Base-by-base conservation (phyloP, 2,113 vertebrate species). In the Bubalus kerabau region DNA sequence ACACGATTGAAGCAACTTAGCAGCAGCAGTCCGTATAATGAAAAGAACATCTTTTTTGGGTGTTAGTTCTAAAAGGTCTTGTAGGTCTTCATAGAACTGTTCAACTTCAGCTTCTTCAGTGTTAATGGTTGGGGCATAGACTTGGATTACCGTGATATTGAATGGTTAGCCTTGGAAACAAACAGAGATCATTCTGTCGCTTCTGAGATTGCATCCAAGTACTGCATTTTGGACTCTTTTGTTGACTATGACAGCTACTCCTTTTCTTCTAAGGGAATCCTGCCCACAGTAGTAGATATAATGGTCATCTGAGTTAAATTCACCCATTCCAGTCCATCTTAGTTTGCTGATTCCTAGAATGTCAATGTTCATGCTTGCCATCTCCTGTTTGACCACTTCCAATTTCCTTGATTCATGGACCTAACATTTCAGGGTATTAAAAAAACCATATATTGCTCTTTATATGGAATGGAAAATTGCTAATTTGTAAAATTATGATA, bases 351-450 rank as follows among this genome's bases (percentile, higher is more conserved):
- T 67, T 21, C 64, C 17, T 67, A 67, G 19, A 67, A 67, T 67
- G 4, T 67, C 4, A 1, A 36, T 0, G 0, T 21, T 71, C 4
- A 71, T n/a, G 36, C n/a, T 71, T 71, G n/a, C 64, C n/a, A 21
- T 36, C n/a, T 71, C 64, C n/a, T 11, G 9, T 67, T 67, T 11
- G 4, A 36, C 64, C n/a, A 36, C 19, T 71, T 71, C 17, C 64
- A 71, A 71, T 71, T 71, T 19, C n/a, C 19, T 23, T 71, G n/a
- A 71, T 40, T 12, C 36, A 71, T 71, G n/a, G 19, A 12, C 21
- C 67, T 71, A 23, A 40, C 21, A 40, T 71, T n/a, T 11, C n/a
- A 40, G n/a, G 43, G 43, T 46, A 46, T 7, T 46, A 46, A 46
- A 46, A 46, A 46, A 46, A 46, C 43, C 43, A 46, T 46, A 46